Percentiles rank a stretch among this genome's conserved stretches.
These are phyloP conservation scores for Melanotaenia pygmaea DNA, from an alignment of 2,797 vertebrate genomes.

Conservation along the genomic window DNA sequence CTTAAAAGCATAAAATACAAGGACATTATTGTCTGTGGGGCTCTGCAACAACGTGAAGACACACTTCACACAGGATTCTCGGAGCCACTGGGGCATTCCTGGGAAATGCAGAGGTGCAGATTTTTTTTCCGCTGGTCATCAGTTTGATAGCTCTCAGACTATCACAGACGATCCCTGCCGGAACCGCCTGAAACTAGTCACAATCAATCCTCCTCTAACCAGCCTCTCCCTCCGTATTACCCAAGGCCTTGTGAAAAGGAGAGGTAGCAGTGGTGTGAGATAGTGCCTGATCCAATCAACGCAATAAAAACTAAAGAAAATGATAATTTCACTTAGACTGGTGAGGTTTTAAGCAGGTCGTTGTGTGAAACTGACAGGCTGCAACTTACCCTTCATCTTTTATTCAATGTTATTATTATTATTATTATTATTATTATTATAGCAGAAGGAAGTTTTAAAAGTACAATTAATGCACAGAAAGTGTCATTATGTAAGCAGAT, in stretches of 20 bases:
- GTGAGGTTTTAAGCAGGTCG: neutral
- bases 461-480: neutral
- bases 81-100: slow-evolving; percentile 61
- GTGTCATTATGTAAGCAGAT: neutral
- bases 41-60: slow-evolving; percentile 49
- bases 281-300: slow-evolving; percentile 14
- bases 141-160: slow-evolving; percentile 74
- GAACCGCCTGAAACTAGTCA: slow-evolving; percentile 67
- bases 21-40: slow-evolving; percentile 30
- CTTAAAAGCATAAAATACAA: slow-evolving; percentile 18
- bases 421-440: neutral
- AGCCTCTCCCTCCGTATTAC: slow-evolving; percentile 49
- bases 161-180: slow-evolving; percentile 61
- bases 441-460: neutral
- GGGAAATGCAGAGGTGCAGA: slow-evolving; percentile 79
- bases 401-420: too few relatives aligned
- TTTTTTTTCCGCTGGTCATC: slow-evolving; percentile 78
- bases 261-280: slow-evolving; percentile 38
- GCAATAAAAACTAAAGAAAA: neutral
- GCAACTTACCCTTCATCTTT: neutral
- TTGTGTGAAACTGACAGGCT: neutral
- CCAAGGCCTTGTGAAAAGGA: slow-evolving; percentile 32
- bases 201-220: slow-evolving; percentile 73
- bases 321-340: neutral
- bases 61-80: slow-evolving; percentile 56